Evolutionary conservation across 2,888 invertebrate species (phyloP), one percentile per base, ranked within the genome.

Genomic region (Synergus umbraculus): DNA sequence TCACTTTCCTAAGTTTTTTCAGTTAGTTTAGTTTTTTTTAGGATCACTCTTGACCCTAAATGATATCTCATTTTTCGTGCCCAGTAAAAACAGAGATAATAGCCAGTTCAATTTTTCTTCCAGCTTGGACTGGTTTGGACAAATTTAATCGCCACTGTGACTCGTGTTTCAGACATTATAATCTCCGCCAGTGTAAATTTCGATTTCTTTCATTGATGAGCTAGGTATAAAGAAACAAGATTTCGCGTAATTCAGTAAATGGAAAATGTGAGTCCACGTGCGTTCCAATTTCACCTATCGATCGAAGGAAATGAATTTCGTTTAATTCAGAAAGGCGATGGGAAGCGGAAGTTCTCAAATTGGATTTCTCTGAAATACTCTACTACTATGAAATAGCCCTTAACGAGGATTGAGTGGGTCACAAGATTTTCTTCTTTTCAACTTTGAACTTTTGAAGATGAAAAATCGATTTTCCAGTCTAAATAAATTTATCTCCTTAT

Each of bases 301-400:
- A 66, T 79, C 37, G 29, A 37, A 54, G 77, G 46, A 78, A 78
- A 80, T 78, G 76, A 78, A 80, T 78, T 80, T 78, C 54, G 73
- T 79, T 76, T 60, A 58, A 54, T 76, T 76, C 18, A 67, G 54
- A 67, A 67, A 49, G 60, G 60, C 80, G 76, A 76, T 80, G 43
- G 65, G 66, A 79, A 73, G n/a, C 54, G 73, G 73, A 73, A 73
- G 37, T 54, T 15, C 69, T 69, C 15, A 12, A 73, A 73, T 49
- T 73, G 49, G 49, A 73, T 73, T 73, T 54, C 46, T 73, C 10
- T 54, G 37, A 69, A 69, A 69, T 69, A 41, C 41, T 65, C 65
- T 41, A 65, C 65, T 5, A n/a, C 5, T 37, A 18, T 69, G 49
- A 54, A 73, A 54, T 41, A 73, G 54, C 54, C 54, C n/a, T 73